Base-by-base conservation (phyloP, 2,888 invertebrate genomes). In the Zhengitettix transpicula region DNA sequence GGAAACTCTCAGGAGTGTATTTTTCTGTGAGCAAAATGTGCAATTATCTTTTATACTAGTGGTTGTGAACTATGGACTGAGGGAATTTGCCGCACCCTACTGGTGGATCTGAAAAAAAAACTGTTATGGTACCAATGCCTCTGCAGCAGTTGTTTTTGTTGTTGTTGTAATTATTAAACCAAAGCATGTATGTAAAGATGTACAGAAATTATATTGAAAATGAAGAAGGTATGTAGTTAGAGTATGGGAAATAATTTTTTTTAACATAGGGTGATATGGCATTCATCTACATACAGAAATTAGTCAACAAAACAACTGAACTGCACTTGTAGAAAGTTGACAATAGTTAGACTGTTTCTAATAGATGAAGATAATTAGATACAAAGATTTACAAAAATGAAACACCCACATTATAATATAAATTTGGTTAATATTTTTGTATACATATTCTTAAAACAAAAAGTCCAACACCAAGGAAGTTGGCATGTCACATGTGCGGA, bases 391-490 rank as follows among this genome's bases (percentile, higher is more conserved):
- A 28, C 28, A 28, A 28, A 28, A 55, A 40, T 16, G 53, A 61
- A 51, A 55, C 60, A 64, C 62, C 44, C 55, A 53, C 52, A 52
- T 57, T 52, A 64, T 56, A 62, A 60, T 64, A 62, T 64, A 64
- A 62, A 64, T 62, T 64, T 55, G 59, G 63, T 61, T 62, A 58
- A 64, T 64, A 64, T 64, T 64, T 64, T 64, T 64, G 62, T 64
- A 64, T 62, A 58, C 62, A 61, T 62, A 62, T 64, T 64, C 62
- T 59, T 61, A 60, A 60, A 55, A 55, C 55, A 28, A 28, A 51
- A 53, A 42, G 62, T 60, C 61, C 61, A 58, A 57, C 57, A 58
- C 62, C 55, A 58, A 61, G 11, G 42, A 56, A 42, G 56, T 55
- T 44, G 61, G 55, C 42, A 14, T 55, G 55, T 28, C 28, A 28